Evolutionary conservation across 1,140 invertebrate genomes (phyloP).

Genomic region (Lepidurus couesii): DNA sequence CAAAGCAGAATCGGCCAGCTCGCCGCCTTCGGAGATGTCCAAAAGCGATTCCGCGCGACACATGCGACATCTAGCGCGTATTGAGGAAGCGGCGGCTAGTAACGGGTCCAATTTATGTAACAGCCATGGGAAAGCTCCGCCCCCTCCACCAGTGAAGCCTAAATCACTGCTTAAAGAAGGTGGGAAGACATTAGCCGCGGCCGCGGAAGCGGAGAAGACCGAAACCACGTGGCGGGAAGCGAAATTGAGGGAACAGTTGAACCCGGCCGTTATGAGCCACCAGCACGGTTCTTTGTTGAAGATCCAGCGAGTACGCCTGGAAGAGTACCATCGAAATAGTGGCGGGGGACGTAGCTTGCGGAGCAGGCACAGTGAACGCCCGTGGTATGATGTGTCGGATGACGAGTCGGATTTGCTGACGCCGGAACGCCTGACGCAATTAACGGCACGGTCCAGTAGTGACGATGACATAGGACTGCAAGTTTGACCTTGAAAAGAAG

Average conservation of each 20-base stretch:
- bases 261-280: slow-evolving; percentile 29
- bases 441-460: slow-evolving; percentile 34
- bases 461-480: slow-evolving; percentile 30
- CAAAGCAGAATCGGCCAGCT: slow-evolving; percentile 44
- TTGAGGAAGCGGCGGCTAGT: slow-evolving; percentile 39
- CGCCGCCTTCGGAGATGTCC: slow-evolving; percentile 43
- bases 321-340: slow-evolving; percentile 32
- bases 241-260: slow-evolving; percentile 32
- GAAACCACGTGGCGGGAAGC: slow-evolving; percentile 32
- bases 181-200: slow-evolving; percentile 36
- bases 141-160: slow-evolving; percentile 36
- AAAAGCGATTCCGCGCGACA: slow-evolving; percentile 43
- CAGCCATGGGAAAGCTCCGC: slow-evolving; percentile 35
- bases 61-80: slow-evolving; percentile 39
- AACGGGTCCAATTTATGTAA: slow-evolving; percentile 32
- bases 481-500: neutral
- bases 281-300: slow-evolving; percentile 13
- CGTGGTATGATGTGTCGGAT: slow-evolving; percentile 40
- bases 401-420: slow-evolving; percentile 39
- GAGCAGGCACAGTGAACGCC: slow-evolving; percentile 36
- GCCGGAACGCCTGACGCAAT: slow-evolving; percentile 37
- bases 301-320: slow-evolving; percentile 28
- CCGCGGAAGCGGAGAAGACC: slow-evolving; percentile 32
- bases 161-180: slow-evolving; percentile 37
- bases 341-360: slow-evolving; percentile 22